A percentile compares a stretch with the other conserved stretches of the same genome.
These are phyloP conservation scores for Ophthalmolycus amberensis DNA, from an alignment of 2,113 vertebrate genomes.

Conservation along the genomic window DNA sequence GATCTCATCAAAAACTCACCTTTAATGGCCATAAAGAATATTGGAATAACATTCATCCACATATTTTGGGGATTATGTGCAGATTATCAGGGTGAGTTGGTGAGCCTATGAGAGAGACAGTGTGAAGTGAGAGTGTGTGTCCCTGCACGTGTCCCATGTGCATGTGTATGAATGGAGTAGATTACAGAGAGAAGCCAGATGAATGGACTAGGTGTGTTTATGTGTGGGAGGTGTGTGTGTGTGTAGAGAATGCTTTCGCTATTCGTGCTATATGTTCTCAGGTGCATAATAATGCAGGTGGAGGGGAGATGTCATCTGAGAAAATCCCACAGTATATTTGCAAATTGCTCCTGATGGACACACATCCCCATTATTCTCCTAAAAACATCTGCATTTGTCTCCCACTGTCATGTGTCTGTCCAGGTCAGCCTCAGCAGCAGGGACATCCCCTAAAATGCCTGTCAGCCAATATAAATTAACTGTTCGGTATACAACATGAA, in stretches of 20 bases:
- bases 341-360: not conserved
- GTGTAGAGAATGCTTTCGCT: slow-evolving; percentile 20
- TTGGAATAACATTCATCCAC: not conserved
- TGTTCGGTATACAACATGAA: not conserved
- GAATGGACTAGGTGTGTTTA: slow-evolving; percentile 41
- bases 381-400: not conserved
- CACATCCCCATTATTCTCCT: not conserved
- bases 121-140: not conserved
- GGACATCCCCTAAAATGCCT: not conserved
- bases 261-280: slow-evolving; percentile 9
- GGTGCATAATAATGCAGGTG: slow-evolving; percentile 25
- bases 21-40: not conserved
- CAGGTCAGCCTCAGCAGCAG: not conserved
- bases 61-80: not conserved
- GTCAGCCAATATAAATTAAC: slow-evolving; percentile 23
- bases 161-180: slow-evolving; percentile 21
- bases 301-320: not conserved
- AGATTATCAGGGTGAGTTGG: not conserved
- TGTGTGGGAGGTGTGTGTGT: slow-evolving; percentile 3
- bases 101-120: slow-evolving; percentile 1
- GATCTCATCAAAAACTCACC: not conserved
- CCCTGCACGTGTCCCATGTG: not conserved
- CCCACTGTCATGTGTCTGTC: not conserved
- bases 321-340: not conserved
- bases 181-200: slow-evolving; percentile 28